Base-by-base conservation (phyloP, 2,888 invertebrate species). In the Lepidochitona cinerea region DNA sequence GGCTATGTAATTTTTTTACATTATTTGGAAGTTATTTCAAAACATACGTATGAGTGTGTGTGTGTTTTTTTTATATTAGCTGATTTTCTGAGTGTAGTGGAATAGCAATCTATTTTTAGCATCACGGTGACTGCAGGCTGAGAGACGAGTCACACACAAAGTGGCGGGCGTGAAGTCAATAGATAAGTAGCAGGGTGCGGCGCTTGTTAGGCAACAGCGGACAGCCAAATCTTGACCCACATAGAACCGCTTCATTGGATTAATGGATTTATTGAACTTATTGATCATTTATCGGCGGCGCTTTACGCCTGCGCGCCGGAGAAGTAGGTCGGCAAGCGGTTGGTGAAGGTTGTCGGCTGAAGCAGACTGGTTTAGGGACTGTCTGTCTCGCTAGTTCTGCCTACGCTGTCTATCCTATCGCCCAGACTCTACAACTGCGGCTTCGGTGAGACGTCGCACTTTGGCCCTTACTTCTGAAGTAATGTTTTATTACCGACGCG, bases 31-130 rank as follows among this genome's bases (percentile, higher is more conserved):
- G n/a, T n/a, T n/a, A n/a, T n/a, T n/a, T n/a, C n/a, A n/a, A n/a
- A n/a, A n/a, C n/a, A n/a, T n/a, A n/a, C n/a, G n/a, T n/a, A n/a
- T n/a, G n/a, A n/a, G n/a, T n/a, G n/a, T n/a, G n/a, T n/a, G n/a
- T n/a, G n/a, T n/a, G n/a, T n/a, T n/a, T n/a, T n/a, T n/a, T n/a
- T n/a, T n/a, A n/a, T n/a, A n/a, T n/a, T n/a, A n/a, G n/a, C n/a
- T n/a, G n/a, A n/a, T n/a, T n/a, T n/a, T n/a, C n/a, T n/a, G n/a
- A n/a, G n/a, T n/a, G n/a, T n/a, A n/a, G n/a, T n/a, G n/a, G n/a
- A n/a, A n/a, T n/a, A 14, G 59, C 14, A 59, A 26, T 59, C 59
- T 59, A 59, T 59, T 59, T 59, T 59, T 59, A 59, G 59, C 5
- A 59, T 23, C 23, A 29, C 3, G 1, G 26, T 14, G 26, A 4